phyloP scores from a whole-genome alignment of 2,113 vertebrate species.

The Hemicordylus capensis region DNA sequence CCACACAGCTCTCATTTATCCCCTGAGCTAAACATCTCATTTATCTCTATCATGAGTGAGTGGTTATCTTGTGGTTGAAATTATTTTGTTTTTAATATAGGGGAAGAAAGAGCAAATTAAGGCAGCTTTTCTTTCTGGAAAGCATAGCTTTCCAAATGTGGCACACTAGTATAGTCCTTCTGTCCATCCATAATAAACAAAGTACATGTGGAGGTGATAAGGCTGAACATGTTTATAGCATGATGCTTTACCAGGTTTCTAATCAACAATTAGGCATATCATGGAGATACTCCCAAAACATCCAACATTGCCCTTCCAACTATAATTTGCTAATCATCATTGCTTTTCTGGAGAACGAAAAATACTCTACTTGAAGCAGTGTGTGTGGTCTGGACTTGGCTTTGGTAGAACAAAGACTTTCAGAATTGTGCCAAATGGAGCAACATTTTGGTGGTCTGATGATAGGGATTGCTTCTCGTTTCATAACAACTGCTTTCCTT shows the following conservation, averaged over 20 bases:
- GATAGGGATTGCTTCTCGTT: slow-evolving; percentile 70
- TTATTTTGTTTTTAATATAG: slow-evolving; percentile 3
- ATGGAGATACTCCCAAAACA: background rate
- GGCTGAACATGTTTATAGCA: background rate
- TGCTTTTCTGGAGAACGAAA: slow-evolving; percentile 59
- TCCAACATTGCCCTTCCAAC: slow-evolving; percentile 45
- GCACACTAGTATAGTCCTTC: background rate
- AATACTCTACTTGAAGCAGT: slow-evolving; percentile 67
- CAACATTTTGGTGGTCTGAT: slow-evolving; percentile 72
- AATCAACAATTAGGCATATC: background rate
- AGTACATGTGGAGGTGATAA: background rate
- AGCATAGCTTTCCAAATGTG: background rate
- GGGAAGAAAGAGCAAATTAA: background rate
- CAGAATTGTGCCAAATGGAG: slow-evolving; percentile 74
- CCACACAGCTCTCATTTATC: too few relatives aligned
- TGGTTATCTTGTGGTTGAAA: too few relatives aligned
- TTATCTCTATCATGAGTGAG: too few relatives aligned
- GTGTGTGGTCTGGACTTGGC: slow-evolving; percentile 79
- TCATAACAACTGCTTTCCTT: slow-evolving; percentile 76
- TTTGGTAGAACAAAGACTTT: slow-evolving; percentile 66
- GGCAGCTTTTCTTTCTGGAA: background rate
- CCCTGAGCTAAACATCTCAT: too few relatives aligned
- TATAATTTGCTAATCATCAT: slow-evolving; percentile 50
- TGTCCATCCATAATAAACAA: background rate
- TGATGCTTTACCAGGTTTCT: background rate